Evolutionary conservation across 2,113 vertebrate species (phyloP), one percentile per base, ranked within the genome.

Genomic region (Sinocyclocheilus anshuiensis): DNA sequence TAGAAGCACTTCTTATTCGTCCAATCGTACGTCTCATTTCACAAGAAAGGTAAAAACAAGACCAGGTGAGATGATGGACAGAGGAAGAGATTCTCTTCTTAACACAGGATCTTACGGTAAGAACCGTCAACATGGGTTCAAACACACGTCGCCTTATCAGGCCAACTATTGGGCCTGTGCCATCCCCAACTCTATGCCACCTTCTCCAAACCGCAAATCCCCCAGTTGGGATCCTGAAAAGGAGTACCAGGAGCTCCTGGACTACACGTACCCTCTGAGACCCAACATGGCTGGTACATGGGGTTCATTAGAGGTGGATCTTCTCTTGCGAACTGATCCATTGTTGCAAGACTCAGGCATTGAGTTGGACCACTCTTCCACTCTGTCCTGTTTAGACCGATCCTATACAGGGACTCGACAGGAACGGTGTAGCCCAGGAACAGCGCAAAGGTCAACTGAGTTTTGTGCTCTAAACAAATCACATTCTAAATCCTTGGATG

Each of bases 191-290:
- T 91, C 93, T 0, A 85, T 94, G 48, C 96, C 95, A 18, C 96
- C 96, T 0, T 96, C 95, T 42, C 94, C 95, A 0, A 92, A 98
- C 90, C 94, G 97, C 6, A 89, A 4, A 15, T 97, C 95, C 0
- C 94, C 95, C 0, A 91, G 87, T 80, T 97, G 97, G 97, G 91
- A 98, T 88, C 97, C 97, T 22, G 92, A 95, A 86, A 95, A 94
- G 45, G 97, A 98, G 72, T 99, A 99, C 0, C 94, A 97, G 91
- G 95, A 95, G 36, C 90, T 99, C 86, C 93, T 99, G 72, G 96
- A 99, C 91, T 99, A 98, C 18, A 97, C 97, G 1, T 99, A 99
- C 72, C 98, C 97, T 0, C 88, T 99, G 65, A 96, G 94, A 92
- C 95, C 97, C 0, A 94, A 92, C 42, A 90, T 93, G 81, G 24